Conservation (phyloP, 2,888 invertebrate genomes). For the Eristalinus aeneus region DNA sequence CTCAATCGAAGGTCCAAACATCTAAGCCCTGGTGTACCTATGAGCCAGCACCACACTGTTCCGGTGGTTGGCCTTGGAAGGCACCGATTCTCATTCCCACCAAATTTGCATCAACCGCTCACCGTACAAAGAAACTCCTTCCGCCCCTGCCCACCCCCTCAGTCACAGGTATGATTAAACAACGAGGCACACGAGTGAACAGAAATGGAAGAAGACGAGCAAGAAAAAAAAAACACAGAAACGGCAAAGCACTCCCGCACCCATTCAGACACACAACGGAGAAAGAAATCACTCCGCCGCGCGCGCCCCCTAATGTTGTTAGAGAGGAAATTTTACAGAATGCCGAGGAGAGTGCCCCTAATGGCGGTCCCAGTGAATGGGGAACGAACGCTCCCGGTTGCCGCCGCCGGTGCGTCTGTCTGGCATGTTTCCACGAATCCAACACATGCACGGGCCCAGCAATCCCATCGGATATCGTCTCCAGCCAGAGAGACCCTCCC, state of each 20-base stretch:
- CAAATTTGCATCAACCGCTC: neutral
- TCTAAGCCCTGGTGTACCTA: neutral
- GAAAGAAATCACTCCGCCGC: slow-evolving; percentile 63
- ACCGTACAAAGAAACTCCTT: neutral
- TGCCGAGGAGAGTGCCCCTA: slow-evolving; percentile 35
- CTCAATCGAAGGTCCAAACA: neutral
- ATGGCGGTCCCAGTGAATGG: slow-evolving; percentile 45
- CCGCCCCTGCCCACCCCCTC: neutral
- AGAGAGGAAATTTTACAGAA: slow-evolving; percentile 52
- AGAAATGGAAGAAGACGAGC: neutral
- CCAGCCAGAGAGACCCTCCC: neutral
- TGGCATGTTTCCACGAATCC: slow-evolving; percentile 14
- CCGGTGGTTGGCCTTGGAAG: neutral
- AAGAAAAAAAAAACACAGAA: neutral
- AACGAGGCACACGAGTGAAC: neutral
- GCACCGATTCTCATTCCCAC: neutral
- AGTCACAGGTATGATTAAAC: slow-evolving; percentile 5
- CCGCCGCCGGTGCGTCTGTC: slow-evolving; percentile 17
- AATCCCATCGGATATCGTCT: neutral
- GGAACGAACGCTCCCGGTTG: slow-evolving; percentile 14
- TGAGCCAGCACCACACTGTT: neutral
- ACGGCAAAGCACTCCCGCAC: neutral
- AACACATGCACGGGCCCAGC: neutral
- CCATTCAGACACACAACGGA: neutral
- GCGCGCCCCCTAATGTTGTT: slow-evolving; percentile 51